Evolutionary conservation across 2,797 vertebrate species (phyloP), one percentile per base, ranked within the genome.

Genomic region (Diplodus sargus): DNA sequence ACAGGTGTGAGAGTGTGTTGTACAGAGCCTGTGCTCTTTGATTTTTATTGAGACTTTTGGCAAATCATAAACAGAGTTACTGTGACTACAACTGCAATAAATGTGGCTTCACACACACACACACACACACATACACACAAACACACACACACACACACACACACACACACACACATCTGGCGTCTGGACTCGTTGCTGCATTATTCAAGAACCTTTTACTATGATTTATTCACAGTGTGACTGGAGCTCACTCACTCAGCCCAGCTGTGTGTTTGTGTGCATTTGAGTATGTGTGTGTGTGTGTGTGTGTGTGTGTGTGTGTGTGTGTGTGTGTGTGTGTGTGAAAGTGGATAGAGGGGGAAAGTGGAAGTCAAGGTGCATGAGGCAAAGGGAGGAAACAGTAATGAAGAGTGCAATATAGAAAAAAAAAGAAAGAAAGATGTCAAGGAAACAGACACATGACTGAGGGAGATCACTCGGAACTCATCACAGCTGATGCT

Each of bases 191-290:
- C 60, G 11, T 81, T 75, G 76, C 65, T 92, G 61, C 68, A 92
- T 91, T 85, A 91, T 92, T 92, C 70, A 91, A 43, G 7, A 90
- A 81, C 85, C 92, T 93, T 93, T 92, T 89, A 91, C 83, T 91
- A 93, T 93, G 89, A 93, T 90, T 92, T 89, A 92, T 91, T 91
- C 82, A 90, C 85, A 79, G 74, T 61, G 71, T 85, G 80, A 86
- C 86, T 81, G 69, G 54, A 84, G 80, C 70, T 82, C 69, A 85
- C 85, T 85, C 84, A 79, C 79, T 84, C 76, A 79, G 79, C 60
- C 64, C 70, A 74, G 59, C 61, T 78, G 15, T 64, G 56, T 68
- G 67, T 81, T 58, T 76, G 56, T 70, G 62, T 63, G 52, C 65
- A 74, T 80, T 52, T 69, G 64, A 71, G 60, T 34, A 63, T 23